A percentile compares a stretch with the other conserved stretches of the same genome.
Evolutionary conservation across 2,113 vertebrate species (phyloP).

Genomic region (Miniopterus natalensis): DNA sequence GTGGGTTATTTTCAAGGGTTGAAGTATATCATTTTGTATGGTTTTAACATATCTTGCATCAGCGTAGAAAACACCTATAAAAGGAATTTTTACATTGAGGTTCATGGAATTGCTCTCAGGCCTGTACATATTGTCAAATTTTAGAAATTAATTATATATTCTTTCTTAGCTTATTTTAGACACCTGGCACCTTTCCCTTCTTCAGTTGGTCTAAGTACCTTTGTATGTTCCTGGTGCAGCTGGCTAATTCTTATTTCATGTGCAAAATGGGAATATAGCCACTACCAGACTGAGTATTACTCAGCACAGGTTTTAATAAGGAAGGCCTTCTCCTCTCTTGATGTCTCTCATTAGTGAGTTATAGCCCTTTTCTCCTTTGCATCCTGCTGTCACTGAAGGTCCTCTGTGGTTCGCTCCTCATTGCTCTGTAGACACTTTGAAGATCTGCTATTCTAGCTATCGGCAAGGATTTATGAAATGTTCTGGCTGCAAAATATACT

Average conservation of each 20-base stretch:
- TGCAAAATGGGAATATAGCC: background rate
- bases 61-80: background rate
- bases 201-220: background rate
- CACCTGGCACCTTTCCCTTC: background rate
- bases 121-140: background rate
- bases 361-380: background rate
- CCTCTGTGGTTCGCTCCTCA: background rate
- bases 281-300: background rate
- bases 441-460: background rate
- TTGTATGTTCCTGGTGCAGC: background rate
- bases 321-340: background rate
- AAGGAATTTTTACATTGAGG: background rate
- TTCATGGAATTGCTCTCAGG: background rate
- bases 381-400: background rate
- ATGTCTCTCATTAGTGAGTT: background rate
- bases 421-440: background rate
- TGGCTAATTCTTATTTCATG: conserved; percentile 30
- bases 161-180: background rate
- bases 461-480: background rate
- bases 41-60: background rate
- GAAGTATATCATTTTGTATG: background rate
- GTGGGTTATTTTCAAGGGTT: background rate
- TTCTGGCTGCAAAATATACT: background rate
- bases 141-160: background rate
- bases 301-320: background rate